Evolutionary conservation across 2,113 vertebrate species (phyloP), one percentile per base, ranked within the genome.

Genomic region (Lamprotornis superbus): DNA sequence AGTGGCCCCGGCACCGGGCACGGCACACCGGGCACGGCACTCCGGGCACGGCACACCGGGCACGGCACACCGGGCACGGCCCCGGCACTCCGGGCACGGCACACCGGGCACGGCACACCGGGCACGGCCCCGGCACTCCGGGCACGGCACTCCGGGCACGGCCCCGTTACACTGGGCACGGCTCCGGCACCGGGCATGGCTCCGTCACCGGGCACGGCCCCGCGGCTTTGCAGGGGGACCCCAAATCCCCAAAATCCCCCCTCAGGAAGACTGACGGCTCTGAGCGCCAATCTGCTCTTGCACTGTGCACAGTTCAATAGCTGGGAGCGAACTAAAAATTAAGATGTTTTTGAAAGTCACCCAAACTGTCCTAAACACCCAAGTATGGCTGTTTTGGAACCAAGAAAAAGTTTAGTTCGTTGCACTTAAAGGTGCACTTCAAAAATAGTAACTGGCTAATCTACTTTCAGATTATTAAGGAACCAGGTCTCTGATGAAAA

Each of bases 191-290:
- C 39, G 65, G 20, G 12, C 28, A 15, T 40, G 12, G 2, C 37
- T n/a, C n/a, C n/a, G n/a, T n/a, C 28, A 15, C 63, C 8, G 76
- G 16, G 31, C n/a, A 12, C 37, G 20, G 25, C 37, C 12, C 64
- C 56, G 12, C 33, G 12, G 61, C 35, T 13, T 4, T 2, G 60
- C 61, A 28, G 7, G 27, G 53, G 61, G 9, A 47, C 65, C 15
- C 50, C 0, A 5, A 9, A 3, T 2, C 1, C 65, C 55, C 24
- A 8, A 25, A 50, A 25, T 52, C 15, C 27, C 30, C 5, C 12
- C 22, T 1, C 1, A 25, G 27, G 35, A 40, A 64, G 11, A 27
- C 76, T 15, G 52, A 49, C 6, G 3, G 33, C 17, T 67, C 64
- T 49, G 37, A 30, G 47, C 20, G 15, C 21, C 17, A 1, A 20